phyloP scores from a whole-genome alignment of 2,113 vertebrate genomes.

The Pomatorhinus ruficollis region DNA sequence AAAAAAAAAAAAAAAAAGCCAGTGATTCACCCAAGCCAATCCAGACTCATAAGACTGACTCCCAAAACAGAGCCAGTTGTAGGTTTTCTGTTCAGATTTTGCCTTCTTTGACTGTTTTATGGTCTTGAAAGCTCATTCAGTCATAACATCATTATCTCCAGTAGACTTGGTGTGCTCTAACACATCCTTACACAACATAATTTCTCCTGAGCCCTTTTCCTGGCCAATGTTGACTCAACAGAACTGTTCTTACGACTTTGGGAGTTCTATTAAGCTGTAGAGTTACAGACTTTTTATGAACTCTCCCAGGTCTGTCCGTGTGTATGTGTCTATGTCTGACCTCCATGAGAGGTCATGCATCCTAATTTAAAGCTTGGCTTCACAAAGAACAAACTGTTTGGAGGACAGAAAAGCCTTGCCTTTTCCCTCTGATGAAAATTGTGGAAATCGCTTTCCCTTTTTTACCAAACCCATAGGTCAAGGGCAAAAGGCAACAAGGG shows the following conservation, averaged over 20 bases:
- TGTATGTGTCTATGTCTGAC: not conserved
- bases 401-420: not conserved
- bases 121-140: not conserved
- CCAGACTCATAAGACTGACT: not conserved
- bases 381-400: not conserved
- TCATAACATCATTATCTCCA: not conserved
- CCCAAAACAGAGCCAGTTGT: not conserved
- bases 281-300: not conserved
- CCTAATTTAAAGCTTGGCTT: not conserved
- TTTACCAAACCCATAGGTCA: not conserved
- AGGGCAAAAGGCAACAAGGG: not conserved
- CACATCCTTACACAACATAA: not conserved
- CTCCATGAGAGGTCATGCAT: fast-evolving
- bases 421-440: not conserved
- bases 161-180: not conserved
- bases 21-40: not conserved
- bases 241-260: not conserved
- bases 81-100: not conserved
- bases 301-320: not conserved
- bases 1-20: not conserved
- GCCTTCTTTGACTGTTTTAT: not conserved
- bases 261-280: not conserved
- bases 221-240: not conserved
- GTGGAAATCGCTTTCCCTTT: not conserved
- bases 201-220: not conserved